Evolutionary conservation across 64 coral and sea anemone genomes (phyloP).

Genomic region (Montipora capricornis): DNA sequence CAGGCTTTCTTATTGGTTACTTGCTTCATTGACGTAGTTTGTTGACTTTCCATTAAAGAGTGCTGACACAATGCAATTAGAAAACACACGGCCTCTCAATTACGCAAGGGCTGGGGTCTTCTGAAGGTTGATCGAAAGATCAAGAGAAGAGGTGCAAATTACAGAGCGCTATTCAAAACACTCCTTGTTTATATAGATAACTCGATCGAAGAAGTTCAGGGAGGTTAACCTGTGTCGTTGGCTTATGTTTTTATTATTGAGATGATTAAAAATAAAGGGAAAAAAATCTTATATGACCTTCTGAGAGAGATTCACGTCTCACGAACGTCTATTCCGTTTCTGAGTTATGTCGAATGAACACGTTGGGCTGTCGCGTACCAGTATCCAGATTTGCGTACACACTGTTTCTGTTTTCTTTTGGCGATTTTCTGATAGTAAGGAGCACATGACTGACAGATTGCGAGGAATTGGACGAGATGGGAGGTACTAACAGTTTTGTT

Average conservation of each 20-base stretch:
- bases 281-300: background rate
- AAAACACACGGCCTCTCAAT: constrained; percentile 95
- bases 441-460: constrained; percentile 63
- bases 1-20: constrained; percentile 79
- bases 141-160: constrained; percentile 76
- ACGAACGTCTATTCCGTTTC: background rate
- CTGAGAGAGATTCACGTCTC: background rate
- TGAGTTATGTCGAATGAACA: background rate
- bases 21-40: constrained; percentile 95
- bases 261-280: background rate
- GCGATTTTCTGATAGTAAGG: constrained; percentile 44
- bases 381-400: background rate
- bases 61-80: constrained; percentile 99
- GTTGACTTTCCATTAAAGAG: constrained; percentile 96
- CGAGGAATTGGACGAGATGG: constrained; percentile 71
- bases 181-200: constrained; percentile 80
- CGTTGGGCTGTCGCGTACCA: background rate
- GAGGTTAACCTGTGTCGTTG: constrained; percentile 17
- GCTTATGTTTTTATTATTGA: background rate
- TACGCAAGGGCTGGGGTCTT: constrained; percentile 76
- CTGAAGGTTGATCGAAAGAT: constrained; percentile 63
- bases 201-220: background rate
- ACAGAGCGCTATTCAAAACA: constrained; percentile 87
- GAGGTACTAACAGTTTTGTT: constrained; percentile 78
- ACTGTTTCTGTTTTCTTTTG: constrained; percentile 35